Evolutionary conservation across 2,888 invertebrate species (phyloP).

Genomic region (Lumbricus terrestris): DNA sequence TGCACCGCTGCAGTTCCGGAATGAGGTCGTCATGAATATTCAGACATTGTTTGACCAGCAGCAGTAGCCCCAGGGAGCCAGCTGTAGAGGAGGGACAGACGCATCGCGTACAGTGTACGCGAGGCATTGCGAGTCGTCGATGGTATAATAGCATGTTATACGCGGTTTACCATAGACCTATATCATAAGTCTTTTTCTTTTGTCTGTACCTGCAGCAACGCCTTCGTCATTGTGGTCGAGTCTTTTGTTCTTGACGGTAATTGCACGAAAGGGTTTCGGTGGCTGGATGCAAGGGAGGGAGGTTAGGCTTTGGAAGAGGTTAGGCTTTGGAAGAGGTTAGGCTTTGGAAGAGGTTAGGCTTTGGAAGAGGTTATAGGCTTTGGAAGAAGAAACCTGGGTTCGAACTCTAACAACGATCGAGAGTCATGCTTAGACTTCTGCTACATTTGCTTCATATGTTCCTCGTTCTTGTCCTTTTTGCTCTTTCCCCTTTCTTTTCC

Average conservation of each 20-base stretch:
- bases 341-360: too few relatives aligned
- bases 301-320: too few relatives aligned
- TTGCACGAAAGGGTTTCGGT: neutral
- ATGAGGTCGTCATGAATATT: slow-evolving; percentile 16
- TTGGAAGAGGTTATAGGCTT: too few relatives aligned
- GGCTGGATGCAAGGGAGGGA: neutral
- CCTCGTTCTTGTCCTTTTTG: neutral
- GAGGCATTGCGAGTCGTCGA: neutral
- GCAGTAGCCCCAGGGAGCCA: neutral
- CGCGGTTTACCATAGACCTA: too few relatives aligned
- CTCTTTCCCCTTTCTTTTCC: too few relatives aligned
- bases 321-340: too few relatives aligned
- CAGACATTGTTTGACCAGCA: neutral
- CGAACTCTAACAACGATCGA: neutral
- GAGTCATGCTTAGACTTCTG: neutral
- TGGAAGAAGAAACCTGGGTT: too few relatives aligned
- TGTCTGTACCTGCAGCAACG: too few relatives aligned
- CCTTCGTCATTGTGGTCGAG: neutral
- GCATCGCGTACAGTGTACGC: neutral
- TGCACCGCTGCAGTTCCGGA: slow-evolving; percentile 8
- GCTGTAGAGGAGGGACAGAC: neutral
- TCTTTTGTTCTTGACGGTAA: neutral
- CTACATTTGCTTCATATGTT: neutral
- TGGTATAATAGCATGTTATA: too few relatives aligned
- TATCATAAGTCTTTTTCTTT: too few relatives aligned